Percentiles rank a stretch among this genome's conserved stretches.
Conservation (phyloP, 2,797 vertebrate genomes). For the Phylloscopus collybita region DNA sequence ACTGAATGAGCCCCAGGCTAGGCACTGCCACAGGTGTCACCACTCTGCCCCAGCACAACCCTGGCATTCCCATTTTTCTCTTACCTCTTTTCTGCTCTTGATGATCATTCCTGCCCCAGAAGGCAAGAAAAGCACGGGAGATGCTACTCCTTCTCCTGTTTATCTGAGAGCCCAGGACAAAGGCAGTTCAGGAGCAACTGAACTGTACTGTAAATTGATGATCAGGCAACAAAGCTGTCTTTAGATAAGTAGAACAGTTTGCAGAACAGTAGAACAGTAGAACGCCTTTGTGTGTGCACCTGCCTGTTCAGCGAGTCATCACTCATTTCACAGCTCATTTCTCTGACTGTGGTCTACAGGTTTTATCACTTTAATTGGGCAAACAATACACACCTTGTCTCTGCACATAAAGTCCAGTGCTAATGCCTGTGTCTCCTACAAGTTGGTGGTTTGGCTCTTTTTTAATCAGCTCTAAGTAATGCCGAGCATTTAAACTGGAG, state of each 20-base stretch:
- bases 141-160: background rate
- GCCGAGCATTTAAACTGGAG: conserved; percentile 5
- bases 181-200: background rate
- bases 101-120: background rate
- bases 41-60: background rate
- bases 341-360: conserved; percentile 29
- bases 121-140: background rate
- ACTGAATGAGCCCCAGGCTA: background rate
- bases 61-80: background rate
- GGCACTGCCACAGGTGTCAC: background rate
- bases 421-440: background rate
- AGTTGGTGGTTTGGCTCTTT: background rate
- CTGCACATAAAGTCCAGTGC: conserved; percentile 40
- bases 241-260: conserved; percentile 40
- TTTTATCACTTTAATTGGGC: conserved; percentile 69
- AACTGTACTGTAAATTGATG: conserved; percentile 17
- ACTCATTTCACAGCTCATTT: conserved; percentile 66
- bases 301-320: conserved; percentile 57
- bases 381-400: conserved; percentile 66
- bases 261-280: background rate
- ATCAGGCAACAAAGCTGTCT: conserved; percentile 53
- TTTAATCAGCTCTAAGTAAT: background rate
- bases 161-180: background rate
- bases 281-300: conserved; percentile 23
- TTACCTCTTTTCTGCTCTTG: background rate